Evolutionary conservation across 2,113 vertebrate species (phyloP).

Genomic region (Lepus timidus): DNA sequence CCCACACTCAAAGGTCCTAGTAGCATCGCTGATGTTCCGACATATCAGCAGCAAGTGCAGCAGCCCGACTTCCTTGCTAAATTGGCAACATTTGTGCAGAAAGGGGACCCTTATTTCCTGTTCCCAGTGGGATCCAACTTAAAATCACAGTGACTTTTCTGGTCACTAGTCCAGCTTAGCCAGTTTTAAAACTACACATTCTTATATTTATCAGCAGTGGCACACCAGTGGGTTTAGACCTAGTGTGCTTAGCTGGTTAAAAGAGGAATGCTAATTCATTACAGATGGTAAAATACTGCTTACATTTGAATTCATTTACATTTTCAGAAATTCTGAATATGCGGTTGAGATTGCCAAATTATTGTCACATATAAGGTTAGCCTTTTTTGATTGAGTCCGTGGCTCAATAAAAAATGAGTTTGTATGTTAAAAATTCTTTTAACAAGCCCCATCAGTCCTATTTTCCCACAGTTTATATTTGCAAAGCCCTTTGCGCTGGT

Average conservation of each 20-base stretch:
- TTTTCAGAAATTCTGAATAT: constrained; percentile 79
- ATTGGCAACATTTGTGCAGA: neutral
- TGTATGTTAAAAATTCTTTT: constrained; percentile 71
- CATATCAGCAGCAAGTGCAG: neutral
- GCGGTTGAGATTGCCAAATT: constrained; percentile 69
- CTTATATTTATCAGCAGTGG: constrained; percentile 77
- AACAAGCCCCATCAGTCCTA: constrained; percentile 57
- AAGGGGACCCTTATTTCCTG: neutral
- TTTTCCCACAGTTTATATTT: constrained; percentile 64
- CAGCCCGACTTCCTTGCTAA: neutral
- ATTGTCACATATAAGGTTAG: constrained; percentile 76
- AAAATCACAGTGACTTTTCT: constrained; percentile 58
- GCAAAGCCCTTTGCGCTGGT: constrained; percentile 61
- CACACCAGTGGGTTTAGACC: constrained; percentile 77
- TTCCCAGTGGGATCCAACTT: constrained; percentile 49
- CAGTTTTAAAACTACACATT: constrained; percentile 73
- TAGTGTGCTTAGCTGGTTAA: constrained; percentile 86
- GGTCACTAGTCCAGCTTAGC: constrained; percentile 55
- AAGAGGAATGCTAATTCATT: constrained; percentile 87
- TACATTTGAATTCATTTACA: constrained; percentile 82
- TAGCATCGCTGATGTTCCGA: neutral
- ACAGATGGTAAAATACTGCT: constrained; percentile 82
- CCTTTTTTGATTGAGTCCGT: constrained; percentile 57
- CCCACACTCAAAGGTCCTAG: neutral
- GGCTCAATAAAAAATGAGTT: constrained; percentile 76